Evolutionary conservation across 2,888 invertebrate genomes (phyloP).

Genomic region (Strigamia transsilvanica): DNA sequence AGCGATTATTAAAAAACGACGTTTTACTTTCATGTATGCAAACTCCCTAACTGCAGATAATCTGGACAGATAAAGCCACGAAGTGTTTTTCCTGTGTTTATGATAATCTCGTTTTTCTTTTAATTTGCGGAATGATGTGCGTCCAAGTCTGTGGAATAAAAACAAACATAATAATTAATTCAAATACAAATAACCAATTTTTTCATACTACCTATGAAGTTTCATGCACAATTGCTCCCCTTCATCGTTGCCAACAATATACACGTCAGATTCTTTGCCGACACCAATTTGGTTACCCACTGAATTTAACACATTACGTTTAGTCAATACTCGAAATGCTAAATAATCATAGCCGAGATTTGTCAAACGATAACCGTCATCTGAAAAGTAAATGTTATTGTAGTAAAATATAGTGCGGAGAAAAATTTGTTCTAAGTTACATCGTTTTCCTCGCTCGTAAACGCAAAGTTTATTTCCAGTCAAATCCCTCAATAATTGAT

Average conservation of each 20-base stretch:
- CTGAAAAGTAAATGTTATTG: constrained; percentile 67
- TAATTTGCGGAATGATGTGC: constrained; percentile 94
- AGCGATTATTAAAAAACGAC: no score
- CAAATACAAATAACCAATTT: neutral
- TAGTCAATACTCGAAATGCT: constrained; percentile 85
- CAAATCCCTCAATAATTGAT: constrained; percentile 87
- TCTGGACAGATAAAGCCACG: constrained; percentile 96
- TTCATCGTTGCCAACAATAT: constrained; percentile 83
- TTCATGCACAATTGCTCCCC: constrained; percentile 86
- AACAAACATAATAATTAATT: neutral
- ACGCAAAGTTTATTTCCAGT: constrained; percentile 89
- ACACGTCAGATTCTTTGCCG: constrained; percentile 98
- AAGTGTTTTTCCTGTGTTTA: constrained; percentile 84
- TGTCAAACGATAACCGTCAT: constrained; percentile 95
- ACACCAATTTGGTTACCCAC: constrained; percentile 99
- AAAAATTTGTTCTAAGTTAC: constrained; percentile 68
- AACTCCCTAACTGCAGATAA: constrained; percentile 97
- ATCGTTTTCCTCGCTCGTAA: constrained; percentile 93
- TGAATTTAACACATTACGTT: constrained; percentile 78
- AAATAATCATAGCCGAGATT: constrained; percentile 97
- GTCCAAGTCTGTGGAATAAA: constrained; percentile 75
- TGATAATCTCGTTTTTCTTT: constrained; percentile 98
- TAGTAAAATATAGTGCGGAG: neutral
- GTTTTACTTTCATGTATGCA: constrained; percentile 84
- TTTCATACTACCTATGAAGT: constrained; percentile 75